Conservation (phyloP, 2,113 vertebrate species). For the Pachycephala philippinensis region DNA sequence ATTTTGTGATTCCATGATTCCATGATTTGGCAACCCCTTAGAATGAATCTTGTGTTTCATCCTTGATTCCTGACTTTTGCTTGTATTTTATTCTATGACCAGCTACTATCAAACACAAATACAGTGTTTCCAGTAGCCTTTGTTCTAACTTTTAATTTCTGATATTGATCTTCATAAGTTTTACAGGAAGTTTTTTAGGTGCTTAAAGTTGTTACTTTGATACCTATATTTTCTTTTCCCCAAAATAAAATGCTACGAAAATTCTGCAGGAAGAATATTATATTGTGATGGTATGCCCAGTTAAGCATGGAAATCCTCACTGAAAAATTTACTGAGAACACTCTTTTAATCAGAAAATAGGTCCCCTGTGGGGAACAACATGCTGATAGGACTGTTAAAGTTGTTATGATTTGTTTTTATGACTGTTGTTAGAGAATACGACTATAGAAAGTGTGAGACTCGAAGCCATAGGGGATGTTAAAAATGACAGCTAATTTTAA, state of each 20-base stretch:
- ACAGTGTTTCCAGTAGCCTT: not conserved
- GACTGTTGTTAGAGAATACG: not conserved
- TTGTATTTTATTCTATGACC: not conserved
- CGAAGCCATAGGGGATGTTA: not conserved
- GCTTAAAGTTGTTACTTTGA: not conserved
- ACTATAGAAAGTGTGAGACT: not conserved
- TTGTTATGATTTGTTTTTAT: not conserved
- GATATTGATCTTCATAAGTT: not conserved
- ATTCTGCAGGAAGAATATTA: not conserved
- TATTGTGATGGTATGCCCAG: not conserved
- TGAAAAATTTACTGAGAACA: not conserved
- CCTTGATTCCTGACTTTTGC: not conserved
- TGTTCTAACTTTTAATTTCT: not conserved
- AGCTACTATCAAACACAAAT: not conserved
- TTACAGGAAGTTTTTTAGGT: not conserved
- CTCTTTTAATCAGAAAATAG: not conserved
- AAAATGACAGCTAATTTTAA: not conserved
- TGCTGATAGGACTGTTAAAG: not conserved
- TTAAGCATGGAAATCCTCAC: not conserved
- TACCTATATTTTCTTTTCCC: not conserved
- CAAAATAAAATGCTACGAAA: not conserved
- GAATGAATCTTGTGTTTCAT: not conserved
- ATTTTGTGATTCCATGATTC: not conserved
- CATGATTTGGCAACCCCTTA: rapidly evolving
- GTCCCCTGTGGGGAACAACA: not conserved